Evolutionary conservation across 23 tunicate genomes (phyloP).

Genomic region (Botrylloides violaceus): DNA sequence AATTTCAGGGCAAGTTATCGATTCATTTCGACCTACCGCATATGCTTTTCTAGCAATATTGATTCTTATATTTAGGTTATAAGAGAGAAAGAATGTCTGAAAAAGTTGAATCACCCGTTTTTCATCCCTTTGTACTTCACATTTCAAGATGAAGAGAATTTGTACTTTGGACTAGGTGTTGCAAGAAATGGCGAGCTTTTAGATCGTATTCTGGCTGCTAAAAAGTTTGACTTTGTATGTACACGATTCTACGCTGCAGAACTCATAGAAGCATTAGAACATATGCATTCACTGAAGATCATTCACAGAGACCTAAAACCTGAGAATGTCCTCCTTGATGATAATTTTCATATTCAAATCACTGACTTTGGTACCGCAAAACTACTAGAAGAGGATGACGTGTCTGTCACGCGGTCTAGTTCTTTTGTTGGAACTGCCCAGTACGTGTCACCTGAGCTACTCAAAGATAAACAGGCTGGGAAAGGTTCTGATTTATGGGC

Average conservation of each 20-base stretch:
- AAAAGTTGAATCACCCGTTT: constrained; percentile 73
- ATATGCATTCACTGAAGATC: constrained; percentile 86
- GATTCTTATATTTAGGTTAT: constrained; percentile 38
- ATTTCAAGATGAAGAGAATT: constrained; percentile 78
- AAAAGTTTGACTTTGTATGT: constrained; percentile 69
- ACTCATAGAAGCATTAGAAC: constrained; percentile 60
- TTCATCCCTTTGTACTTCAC: constrained; percentile 78
- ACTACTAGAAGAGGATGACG: constrained; percentile 32
- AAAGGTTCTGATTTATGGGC: constrained; percentile 92
- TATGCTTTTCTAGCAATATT: not conserved
- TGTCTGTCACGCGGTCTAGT: constrained; percentile 16
- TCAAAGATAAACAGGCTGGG: constrained; percentile 85
- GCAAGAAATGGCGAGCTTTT: constrained; percentile 84
- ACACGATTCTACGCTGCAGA: constrained; percentile 80
- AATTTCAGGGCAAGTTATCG: no score
- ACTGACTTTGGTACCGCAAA: constrained; percentile 96
- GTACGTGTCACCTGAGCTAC: constrained; percentile 92
- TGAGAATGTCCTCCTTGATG: constrained; percentile 80
- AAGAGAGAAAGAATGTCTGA: constrained; percentile 74
- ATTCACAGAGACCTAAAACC: constrained; percentile 90
- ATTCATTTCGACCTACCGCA: no score
- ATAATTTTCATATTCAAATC: constrained; percentile 74
- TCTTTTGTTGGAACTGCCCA: constrained; percentile 98
- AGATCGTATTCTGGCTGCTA: constrained; percentile 46
- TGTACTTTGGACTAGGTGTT: constrained; percentile 85